Evolutionary conservation across 2,113 vertebrate genomes (phyloP).

Genomic region (Delphinus delphis): DNA sequence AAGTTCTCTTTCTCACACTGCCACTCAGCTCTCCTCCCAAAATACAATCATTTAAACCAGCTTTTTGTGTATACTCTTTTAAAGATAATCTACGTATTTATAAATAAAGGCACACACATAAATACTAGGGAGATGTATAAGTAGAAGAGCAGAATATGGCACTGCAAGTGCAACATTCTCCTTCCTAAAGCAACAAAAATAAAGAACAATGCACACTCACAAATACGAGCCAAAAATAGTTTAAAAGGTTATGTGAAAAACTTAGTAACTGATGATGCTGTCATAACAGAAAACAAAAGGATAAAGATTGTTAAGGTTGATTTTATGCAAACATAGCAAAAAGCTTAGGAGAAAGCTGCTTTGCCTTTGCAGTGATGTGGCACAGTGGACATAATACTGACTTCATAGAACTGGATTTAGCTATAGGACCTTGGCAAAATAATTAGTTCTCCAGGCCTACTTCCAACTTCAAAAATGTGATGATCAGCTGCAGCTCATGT

Average conservation of each 20-base stretch:
- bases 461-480: constrained; percentile 3
- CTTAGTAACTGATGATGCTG: not conserved
- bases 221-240: not conserved
- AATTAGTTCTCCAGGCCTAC: not conserved
- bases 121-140: not conserved
- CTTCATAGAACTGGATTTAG: not conserved
- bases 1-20: not conserved
- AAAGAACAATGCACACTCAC: not conserved
- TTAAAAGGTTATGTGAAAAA: not conserved
- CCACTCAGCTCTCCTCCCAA: not conserved
- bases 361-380: not conserved
- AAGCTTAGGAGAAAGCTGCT: not conserved
- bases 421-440: not conserved
- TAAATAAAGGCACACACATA: not conserved
- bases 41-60: not conserved
- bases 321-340: not conserved
- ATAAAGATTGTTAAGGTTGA: not conserved
- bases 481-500: not conserved
- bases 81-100: not conserved
- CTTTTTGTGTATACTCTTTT: not conserved
- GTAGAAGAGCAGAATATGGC: not conserved
- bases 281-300: not conserved
- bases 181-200: not conserved
- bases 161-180: not conserved
- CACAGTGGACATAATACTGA: not conserved